Conservation (phyloP, 2,888 invertebrate species). For the Drosophila rubida region DNA sequence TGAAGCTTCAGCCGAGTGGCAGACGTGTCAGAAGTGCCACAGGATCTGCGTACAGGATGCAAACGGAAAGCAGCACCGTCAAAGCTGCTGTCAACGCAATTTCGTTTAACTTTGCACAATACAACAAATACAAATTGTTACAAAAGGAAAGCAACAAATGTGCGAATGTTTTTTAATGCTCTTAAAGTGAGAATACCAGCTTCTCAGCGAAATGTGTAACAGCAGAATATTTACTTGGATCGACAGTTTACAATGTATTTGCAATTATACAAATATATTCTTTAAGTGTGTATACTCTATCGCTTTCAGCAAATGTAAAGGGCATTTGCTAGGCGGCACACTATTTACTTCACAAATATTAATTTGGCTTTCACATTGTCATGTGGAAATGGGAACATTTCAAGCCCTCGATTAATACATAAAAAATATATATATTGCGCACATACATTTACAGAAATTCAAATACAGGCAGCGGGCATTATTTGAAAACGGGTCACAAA, state of each 20-base stretch:
- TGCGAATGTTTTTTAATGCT: neutral
- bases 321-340: neutral
- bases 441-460: slow-evolving; percentile 2
- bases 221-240: too few species aligned
- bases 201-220: neutral
- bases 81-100: slow-evolving; percentile 13
- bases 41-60: neutral
- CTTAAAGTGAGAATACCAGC: neutral
- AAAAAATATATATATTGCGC: slow-evolving; percentile 30
- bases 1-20: slow-evolving; percentile 28
- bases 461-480: slow-evolving; percentile 20
- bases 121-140: slow-evolving; percentile 1
- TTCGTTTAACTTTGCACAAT: slow-evolving; percentile 11
- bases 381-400: slow-evolving; percentile 47
- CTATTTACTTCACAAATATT: neutral
- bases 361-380: slow-evolving; percentile 18
- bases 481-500: slow-evolving; percentile 30
- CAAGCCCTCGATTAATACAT: slow-evolving; percentile 66
- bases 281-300: too few species aligned
- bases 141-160: slow-evolving; percentile 1
- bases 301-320: neutral
- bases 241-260: too few species aligned
- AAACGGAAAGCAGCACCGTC: neutral
- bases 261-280: too few species aligned
- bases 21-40: slow-evolving; percentile 16